Base-by-base conservation (phyloP, 2,113 vertebrate species). In the Cochlearius cochlearius region DNA sequence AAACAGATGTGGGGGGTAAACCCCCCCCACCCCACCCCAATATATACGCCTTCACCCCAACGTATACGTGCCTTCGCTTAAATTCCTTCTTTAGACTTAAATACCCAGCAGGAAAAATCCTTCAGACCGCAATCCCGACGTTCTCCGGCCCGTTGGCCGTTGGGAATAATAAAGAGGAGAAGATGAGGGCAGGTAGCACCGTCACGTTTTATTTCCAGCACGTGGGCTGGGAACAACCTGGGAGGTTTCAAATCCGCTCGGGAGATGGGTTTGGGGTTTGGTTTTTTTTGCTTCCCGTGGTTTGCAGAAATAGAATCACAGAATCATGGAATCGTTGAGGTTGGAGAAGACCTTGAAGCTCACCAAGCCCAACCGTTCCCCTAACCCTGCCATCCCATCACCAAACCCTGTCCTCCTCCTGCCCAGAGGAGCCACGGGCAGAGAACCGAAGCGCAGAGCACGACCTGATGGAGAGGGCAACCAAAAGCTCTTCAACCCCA, bases 111-210 rank as follows among this genome's bases (percentile, higher is more conserved):
- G 39, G 21, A 60, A 32, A 32, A 12, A 52, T 4, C 69, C 68
- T 26, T 11, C 25, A 14, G 11, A 11, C 9, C 58, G 5, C 26
- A 4, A 2, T 3, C 15, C 36, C 2, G 27, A 4, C 2, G 15
- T 23, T 32, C 45, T 39, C 34, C 52, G 18, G 38, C 43, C 27
- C 9, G 0, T 9, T 13, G 2, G 12, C 10, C 0, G 9, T 3
- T 19, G n/a, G n/a, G 32, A 56, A 62, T 38, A 53, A 53, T 0
- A 26, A 52, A 45, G 4, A 22, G 22, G 47, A 87, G 49, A 52
- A 45, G 36, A 45, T 0, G 26, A 52, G 15, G 10, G 2, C 63
- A 14, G n/a, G 47, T 9, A 36, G 38, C 43, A 74, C 74, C 90
- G 56, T 81, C 27, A 9, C 4, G 1, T 34, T 93, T 91, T 69